A percentile compares a stretch with the other conserved stretches of the same genome.
Evolutionary conservation across 2,113 vertebrate genomes (phyloP).

Genomic region (Megalops atlanticus): DNA sequence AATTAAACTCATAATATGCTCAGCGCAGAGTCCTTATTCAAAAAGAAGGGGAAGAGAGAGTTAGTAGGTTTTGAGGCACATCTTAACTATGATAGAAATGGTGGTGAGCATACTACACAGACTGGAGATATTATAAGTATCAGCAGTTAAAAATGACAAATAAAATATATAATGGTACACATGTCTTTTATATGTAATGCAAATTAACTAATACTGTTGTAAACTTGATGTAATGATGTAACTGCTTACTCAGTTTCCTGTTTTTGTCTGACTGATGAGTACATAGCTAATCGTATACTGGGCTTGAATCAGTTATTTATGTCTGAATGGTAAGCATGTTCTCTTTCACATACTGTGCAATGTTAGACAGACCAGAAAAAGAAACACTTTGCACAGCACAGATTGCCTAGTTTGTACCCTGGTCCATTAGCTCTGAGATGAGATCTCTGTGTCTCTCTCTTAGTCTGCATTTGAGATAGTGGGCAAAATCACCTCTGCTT

Average conservation of each 20-base stretch:
- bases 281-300: neutral
- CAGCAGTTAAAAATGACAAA: neutral
- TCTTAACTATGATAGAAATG: neutral
- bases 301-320: neutral
- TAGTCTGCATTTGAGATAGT: conserved; percentile 13
- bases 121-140: neutral
- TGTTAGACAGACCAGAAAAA: neutral
- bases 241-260: neutral
- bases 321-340: neutral
- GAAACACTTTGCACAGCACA: neutral
- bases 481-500: conserved; percentile 1
- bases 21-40: neutral
- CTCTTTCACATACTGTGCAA: neutral
- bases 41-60: neutral
- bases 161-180: no score
- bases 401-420: neutral
- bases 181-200: no score
- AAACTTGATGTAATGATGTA: no score
- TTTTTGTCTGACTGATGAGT: neutral
- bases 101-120: neutral
- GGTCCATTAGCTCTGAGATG: neutral
- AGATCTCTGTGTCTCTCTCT: conserved; percentile 25
- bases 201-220: no score
- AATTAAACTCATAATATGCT: neutral
- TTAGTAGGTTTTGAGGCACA: neutral